Conservation (phyloP, 2,113 vertebrate species). For the Ellobius talpinus region DNA sequence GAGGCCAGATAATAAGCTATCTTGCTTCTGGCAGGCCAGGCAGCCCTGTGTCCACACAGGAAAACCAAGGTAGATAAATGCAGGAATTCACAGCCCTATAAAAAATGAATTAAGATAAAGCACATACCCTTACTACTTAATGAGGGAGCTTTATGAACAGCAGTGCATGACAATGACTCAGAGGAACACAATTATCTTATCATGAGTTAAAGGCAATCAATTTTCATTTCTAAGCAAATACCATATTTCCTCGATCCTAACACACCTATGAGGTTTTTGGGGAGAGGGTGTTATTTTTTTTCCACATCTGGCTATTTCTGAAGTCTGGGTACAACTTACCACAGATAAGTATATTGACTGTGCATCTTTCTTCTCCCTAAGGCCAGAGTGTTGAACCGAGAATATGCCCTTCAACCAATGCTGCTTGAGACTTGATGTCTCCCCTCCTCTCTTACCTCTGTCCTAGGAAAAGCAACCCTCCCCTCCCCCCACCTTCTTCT, state of each 20-base stretch:
- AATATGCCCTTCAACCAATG: not conserved
- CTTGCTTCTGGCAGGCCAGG: conserved; percentile 53
- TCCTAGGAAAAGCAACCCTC: not conserved
- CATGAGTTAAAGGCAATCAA: conserved; percentile 81
- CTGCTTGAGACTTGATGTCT: not conserved
- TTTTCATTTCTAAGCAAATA: conserved; percentile 87
- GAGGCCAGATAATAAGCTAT: conserved; percentile 63
- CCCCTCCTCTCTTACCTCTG: not conserved
- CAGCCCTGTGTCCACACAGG: conserved; percentile 77
- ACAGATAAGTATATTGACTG: not conserved
- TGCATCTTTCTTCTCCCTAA: not conserved
- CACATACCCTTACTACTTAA: conserved; percentile 83
- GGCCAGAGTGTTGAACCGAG: not conserved
- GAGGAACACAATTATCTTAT: conserved; percentile 87
- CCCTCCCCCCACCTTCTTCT: not conserved
- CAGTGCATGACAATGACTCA: conserved; percentile 86
- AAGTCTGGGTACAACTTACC: not conserved
- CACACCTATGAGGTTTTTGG: conserved; percentile 60
- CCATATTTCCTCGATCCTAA: conserved; percentile 79
- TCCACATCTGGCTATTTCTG: conserved; percentile 47
- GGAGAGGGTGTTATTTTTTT: not conserved
- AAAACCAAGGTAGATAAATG: conserved; percentile 82
- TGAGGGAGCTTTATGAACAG: conserved; percentile 85
- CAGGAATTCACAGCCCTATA: conserved; percentile 82
- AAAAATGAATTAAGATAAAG: conserved; percentile 88